Conservation (phyloP, 2,888 invertebrate genomes). For the Branchipolynoe longqiensis region DNA sequence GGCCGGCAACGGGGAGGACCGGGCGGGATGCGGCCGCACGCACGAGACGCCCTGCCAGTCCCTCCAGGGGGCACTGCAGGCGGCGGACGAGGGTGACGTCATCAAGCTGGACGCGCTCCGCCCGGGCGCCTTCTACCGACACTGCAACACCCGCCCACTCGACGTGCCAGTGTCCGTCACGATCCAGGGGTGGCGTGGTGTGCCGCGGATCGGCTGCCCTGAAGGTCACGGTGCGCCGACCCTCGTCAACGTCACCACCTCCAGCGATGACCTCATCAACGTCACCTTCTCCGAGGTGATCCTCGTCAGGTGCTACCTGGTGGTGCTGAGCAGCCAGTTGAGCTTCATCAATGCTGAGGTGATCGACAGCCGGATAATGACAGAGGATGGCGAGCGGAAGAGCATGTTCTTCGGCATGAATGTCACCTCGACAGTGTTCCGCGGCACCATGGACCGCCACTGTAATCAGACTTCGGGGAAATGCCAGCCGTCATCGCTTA, state of each 20-base stretch:
- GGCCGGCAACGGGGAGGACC: slow-evolving; percentile 62
- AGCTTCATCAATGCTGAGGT: slow-evolving; percentile 39
- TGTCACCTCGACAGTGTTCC: slow-evolving; percentile 38
- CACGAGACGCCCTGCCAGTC: slow-evolving; percentile 59
- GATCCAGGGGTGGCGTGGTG: slow-evolving; percentile 55
- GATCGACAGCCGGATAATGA: slow-evolving; percentile 47
- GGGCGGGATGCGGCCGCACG: slow-evolving; percentile 54
- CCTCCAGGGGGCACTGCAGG: slow-evolving; percentile 55
- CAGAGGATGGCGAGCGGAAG: background rate
- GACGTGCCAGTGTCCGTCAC: slow-evolving; percentile 57
- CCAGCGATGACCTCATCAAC: slow-evolving; percentile 17
- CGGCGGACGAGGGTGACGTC: slow-evolving; percentile 35
- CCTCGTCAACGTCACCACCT: slow-evolving; percentile 42
- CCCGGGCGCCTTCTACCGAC: slow-evolving; percentile 8
- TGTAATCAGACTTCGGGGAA: slow-evolving; percentile 44
- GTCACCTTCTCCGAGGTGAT: slow-evolving; percentile 51
- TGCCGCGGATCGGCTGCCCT: slow-evolving; percentile 57
- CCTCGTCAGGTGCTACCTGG: slow-evolving; percentile 31
- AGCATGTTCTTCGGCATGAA: slow-evolving; percentile 18
- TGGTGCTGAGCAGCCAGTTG: slow-evolving; percentile 13
- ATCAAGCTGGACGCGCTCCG: slow-evolving; percentile 39
- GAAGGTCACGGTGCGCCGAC: slow-evolving; percentile 11
- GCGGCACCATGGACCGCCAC: slow-evolving; percentile 56
- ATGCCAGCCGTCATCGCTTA: slow-evolving; percentile 41
- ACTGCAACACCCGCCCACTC: slow-evolving; percentile 53